Evolutionary conservation across 2,888 invertebrate species (phyloP).

Genomic region (Rosalia funebris): DNA sequence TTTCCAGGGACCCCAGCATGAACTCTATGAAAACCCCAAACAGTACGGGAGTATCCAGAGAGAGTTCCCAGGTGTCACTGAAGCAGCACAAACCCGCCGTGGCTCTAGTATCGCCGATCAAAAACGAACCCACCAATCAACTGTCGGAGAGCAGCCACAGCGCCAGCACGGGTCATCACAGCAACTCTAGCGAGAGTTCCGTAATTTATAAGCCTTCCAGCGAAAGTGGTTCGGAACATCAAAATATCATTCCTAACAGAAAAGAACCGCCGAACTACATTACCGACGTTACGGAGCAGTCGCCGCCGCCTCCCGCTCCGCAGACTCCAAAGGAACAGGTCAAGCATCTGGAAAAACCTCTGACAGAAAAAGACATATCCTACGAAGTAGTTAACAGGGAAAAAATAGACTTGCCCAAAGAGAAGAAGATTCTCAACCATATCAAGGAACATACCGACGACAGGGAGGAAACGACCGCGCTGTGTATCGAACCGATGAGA

Average conservation of each 20-base stretch:
- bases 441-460: constrained; percentile 33
- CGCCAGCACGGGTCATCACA: constrained; percentile 74
- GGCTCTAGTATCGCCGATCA: constrained; percentile 80
- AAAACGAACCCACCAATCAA: constrained; percentile 66
- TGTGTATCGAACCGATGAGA: constrained; percentile 87
- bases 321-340: constrained; percentile 54
- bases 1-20: constrained; percentile 69
- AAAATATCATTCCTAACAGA: constrained; percentile 66
- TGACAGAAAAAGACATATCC: constrained; percentile 32
- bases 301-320: constrained; percentile 41
- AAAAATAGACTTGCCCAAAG: constrained; percentile 50
- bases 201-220: constrained; percentile 79
- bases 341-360: constrained; percentile 30
- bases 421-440: constrained; percentile 65
- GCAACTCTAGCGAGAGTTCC: constrained; percentile 78
- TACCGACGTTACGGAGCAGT: constrained; percentile 45
- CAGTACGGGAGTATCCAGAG: constrained; percentile 56
- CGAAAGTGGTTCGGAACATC: constrained; percentile 74
- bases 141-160: constrained; percentile 78
- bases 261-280: constrained; percentile 66
- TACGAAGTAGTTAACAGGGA: constrained; percentile 32
- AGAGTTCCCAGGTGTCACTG: constrained; percentile 56
- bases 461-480: constrained; percentile 30
- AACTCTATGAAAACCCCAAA: constrained; percentile 56
- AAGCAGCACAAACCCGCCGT: constrained; percentile 56